Evolutionary conservation across 2,797 vertebrate species (phyloP), one percentile per base, ranked within the genome.

Genomic region (Gouania willdenowi): DNA sequence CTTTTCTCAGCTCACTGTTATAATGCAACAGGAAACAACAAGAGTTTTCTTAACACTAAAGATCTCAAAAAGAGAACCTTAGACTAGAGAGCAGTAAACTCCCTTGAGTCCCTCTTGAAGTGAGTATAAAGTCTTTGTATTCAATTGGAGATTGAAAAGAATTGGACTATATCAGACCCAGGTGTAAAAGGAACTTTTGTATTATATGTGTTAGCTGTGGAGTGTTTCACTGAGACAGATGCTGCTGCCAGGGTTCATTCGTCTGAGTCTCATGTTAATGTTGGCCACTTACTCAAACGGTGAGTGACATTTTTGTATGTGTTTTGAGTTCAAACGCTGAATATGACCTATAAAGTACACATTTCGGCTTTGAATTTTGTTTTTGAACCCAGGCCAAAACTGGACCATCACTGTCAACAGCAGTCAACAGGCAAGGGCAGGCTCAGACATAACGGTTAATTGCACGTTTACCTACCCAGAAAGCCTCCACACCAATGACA

Each of bases 401-500:
- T 82, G 77, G 79, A 1, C 0, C 0, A 2, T 78, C 8, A 1
- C 0, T 0, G 40, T 78, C 2, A 0, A 0, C 0, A 1, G 0
- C 1, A 0, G 0, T 0, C 20, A 36, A 19, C 0, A 0, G 4
- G 5, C 0, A 6, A 0, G 0, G 5, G 0, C 0, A 2, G 44
- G 21, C 9, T 13, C 30, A 14, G 0, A 16, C 1, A 13, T 68
- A 19, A 51, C 0, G 18, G 59, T 84, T 19, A 0, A 0, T 0
- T 84, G 82, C 36, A 27, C 0, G 0, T 79, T 73, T 9, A 26
- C 7, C 5, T 30, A 28, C 31, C 66, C 69, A 0, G 0, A 0
- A 0, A 0, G 1, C 0, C 0, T 9, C 0, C 0, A 1, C 2
- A n/a, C 5, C 1, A 0, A 17, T 0, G 0, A 12, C 4, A 6